Base-by-base conservation (phyloP, 2,113 vertebrate species). In the Hippopotamus amphibius region DNA sequence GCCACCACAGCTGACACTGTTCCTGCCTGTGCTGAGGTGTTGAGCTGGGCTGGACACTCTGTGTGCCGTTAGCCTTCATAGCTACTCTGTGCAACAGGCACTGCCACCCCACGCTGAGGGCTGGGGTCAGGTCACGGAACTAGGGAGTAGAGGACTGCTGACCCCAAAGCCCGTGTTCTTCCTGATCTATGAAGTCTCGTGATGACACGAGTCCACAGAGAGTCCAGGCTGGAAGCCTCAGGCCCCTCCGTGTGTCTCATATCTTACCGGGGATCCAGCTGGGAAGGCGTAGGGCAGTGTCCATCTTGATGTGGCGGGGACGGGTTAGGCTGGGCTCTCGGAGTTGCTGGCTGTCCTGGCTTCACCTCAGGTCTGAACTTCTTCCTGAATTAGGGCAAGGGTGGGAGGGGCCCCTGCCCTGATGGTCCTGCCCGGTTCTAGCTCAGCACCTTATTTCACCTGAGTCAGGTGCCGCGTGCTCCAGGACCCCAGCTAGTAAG, bases 1-100 rank as follows among this genome's bases (percentile, higher is more conserved):
- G 33, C 5, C 3, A 12, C 61, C 22, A 3, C 48, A 28, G n/a
- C 33, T 6, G 0, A 30, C 57, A 17, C 46, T 0, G 0, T 43
- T 41, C 24, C 46, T 46, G 50, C n/a, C 46, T 30, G 63, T 55
- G 14, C 37, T 57, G 86, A 43, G 7, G 43, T 63, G 2, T 7
- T 21, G 37, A 33, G 59, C 7, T 41, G 28, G n/a, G 11, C 69
- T 30, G 46, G 37, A 43, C n/a, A 12, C 65, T 9, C 24, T 6
- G 7, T 55, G 8, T 30, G 6, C 21, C 28, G 17, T 17, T 15
- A 53, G 46, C 9, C 13, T 21, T 65, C 30, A 33, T 1, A 4
- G 84, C 16, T 3, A 22, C 28, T 9, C 41, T 26, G 13, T 48
- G 33, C 55, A 37, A 15, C 41, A 21, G 86, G 21, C 76, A 15